A percentile compares a stretch with the other conserved stretches of the same genome.
These are phyloP conservation scores for Zeus faber DNA, from an alignment of 2,113 vertebrate species.

Conservation along the genomic window DNA sequence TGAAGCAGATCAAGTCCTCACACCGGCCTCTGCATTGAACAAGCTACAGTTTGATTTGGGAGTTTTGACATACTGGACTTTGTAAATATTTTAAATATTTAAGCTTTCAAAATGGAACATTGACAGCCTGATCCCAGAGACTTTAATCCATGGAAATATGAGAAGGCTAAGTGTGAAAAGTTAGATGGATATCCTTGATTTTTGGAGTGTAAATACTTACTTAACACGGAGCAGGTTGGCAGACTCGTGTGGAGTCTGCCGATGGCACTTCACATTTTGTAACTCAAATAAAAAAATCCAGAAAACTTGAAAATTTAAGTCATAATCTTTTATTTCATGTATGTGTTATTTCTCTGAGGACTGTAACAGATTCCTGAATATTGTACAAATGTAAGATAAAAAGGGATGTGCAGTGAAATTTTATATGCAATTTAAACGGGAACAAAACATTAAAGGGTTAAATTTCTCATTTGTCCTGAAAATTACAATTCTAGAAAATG, in stretches of 20 bases:
- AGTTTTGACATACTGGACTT: conserved; percentile 85
- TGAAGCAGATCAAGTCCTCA: conserved; percentile 54
- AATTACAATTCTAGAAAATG: neutral
- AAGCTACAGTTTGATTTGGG: conserved; percentile 64
- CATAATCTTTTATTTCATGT: conserved; percentile 21
- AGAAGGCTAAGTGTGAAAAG: conserved; percentile 44
- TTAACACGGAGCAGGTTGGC: conserved; percentile 70
- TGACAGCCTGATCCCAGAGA: conserved; percentile 48
- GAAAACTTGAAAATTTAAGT: conserved; percentile 61
- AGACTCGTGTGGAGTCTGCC: conserved; percentile 67
- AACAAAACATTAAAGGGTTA: neutral
- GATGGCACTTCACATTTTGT: conserved; percentile 80
- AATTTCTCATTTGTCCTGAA: neutral
- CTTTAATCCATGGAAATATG: conserved; percentile 56
- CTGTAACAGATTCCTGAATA: neutral
- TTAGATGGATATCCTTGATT: conserved; percentile 60
- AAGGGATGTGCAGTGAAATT: too few species aligned
- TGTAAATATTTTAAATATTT: conserved; percentile 98
- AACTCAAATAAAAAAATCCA: conserved; percentile 73
- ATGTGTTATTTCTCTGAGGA: too few species aligned
- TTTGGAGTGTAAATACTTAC: conserved; percentile 76
- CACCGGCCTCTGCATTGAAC: conserved; percentile 46
- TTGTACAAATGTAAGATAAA: neutral
- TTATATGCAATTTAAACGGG: too few species aligned
- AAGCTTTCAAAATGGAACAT: conserved; percentile 63